Percentiles rank a stretch among this genome's conserved stretches.
These are phyloP conservation scores for Tiliacea citrago DNA, from an alignment of 2,888 invertebrate genomes.

Conservation along the genomic window DNA sequence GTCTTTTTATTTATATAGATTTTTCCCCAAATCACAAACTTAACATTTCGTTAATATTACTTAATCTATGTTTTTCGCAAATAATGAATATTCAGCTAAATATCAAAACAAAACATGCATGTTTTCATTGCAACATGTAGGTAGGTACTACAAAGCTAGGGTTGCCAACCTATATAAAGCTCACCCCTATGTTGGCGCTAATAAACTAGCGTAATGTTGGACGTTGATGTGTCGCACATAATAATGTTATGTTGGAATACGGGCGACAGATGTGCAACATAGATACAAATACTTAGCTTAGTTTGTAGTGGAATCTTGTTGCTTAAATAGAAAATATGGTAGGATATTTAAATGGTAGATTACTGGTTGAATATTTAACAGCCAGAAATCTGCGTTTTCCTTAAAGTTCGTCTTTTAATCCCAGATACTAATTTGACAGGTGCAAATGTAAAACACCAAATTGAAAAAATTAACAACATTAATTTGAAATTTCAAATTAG, in stretches of 20 bases:
- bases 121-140: conserved; percentile 22
- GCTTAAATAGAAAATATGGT: too few species aligned
- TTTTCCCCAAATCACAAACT: background rate
- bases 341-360: too few species aligned
- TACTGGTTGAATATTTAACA: too few species aligned
- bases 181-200: conserved; percentile 61
- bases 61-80: background rate
- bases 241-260: conserved; percentile 71
- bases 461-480: too few species aligned
- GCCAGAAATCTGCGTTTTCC: too few species aligned
- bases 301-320: conserved; percentile 6
- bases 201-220: conserved; percentile 63
- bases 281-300: conserved; percentile 7
- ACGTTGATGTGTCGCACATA: conserved; percentile 65
- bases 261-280: conserved; percentile 76
- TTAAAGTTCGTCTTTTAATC: too few species aligned
- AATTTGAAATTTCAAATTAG: too few species aligned
- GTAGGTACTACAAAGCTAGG: background rate
- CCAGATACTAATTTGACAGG: too few species aligned
- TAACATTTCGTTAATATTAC: conserved; percentile 23
- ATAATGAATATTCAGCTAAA: conserved; percentile 35
- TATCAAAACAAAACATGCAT: conserved; percentile 39
- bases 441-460: too few species aligned
- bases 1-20: too few species aligned
- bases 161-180: conserved; percentile 13